Evolutionary conservation across 1,140 invertebrate genomes (phyloP).

Genomic region (Leptopilina clavipes): DNA sequence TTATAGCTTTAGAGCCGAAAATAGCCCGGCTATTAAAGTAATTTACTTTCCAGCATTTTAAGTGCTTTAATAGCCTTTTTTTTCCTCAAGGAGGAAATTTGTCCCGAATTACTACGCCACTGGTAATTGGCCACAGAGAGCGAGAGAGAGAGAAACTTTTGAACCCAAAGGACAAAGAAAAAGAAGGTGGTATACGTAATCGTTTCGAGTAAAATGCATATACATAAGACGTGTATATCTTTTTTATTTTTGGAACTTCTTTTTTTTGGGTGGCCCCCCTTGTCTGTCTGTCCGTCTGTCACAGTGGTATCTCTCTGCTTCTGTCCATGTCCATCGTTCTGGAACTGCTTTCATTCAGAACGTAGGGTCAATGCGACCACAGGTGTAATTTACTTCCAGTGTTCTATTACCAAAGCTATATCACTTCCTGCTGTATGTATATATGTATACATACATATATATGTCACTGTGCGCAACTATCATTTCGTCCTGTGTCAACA

Average conservation of each 20-base stretch:
- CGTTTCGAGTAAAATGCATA: no score
- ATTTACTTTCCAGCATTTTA: no score
- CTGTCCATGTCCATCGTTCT: constrained; percentile 15
- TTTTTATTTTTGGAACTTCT: background rate
- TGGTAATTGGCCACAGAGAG: no score
- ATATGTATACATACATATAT: background rate
- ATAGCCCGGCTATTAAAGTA: no score
- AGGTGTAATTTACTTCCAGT: constrained; percentile 27
- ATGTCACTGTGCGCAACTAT: background rate
- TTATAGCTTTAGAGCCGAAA: no score
- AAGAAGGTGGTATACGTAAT: no score
- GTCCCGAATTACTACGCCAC: no score
- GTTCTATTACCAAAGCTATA: constrained; percentile 10
- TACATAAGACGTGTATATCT: background rate
- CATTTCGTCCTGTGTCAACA: constrained; percentile 7
- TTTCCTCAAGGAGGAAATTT: no score
- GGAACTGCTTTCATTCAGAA: constrained; percentile 29
- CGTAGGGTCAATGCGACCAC: constrained; percentile 18
- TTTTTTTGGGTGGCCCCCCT: background rate
- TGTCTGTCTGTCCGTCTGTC: background rate
- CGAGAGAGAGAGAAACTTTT: no score
- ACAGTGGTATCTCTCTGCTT: background rate
- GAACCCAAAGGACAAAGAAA: no score
- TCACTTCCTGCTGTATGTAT: background rate
- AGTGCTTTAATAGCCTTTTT: no score